Conservation (phyloP, 1,140 invertebrate species). For the Papilio glaucus region DNA sequence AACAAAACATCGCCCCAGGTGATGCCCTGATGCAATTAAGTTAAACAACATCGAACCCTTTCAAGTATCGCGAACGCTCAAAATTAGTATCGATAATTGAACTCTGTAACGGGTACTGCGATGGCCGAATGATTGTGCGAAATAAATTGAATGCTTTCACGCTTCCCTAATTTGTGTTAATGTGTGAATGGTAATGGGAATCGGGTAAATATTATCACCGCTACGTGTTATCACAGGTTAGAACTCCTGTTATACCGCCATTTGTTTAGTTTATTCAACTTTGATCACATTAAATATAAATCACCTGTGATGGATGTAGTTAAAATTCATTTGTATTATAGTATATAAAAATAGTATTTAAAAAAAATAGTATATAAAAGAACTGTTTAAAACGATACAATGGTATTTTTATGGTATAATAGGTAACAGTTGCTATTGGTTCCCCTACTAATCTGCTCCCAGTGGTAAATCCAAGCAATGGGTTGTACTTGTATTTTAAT, state of each 20-base stretch:
- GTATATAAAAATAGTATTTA: too few species aligned
- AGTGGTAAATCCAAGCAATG: too few species aligned
- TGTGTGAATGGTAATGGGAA: neutral
- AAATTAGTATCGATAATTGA: constrained; percentile 29
- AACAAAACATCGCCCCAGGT: constrained; percentile 19
- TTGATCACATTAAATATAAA: too few species aligned
- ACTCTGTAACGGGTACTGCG: neutral
- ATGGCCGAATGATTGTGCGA: constrained; percentile 11
- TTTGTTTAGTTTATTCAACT: too few species aligned
- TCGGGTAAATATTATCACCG: neutral
- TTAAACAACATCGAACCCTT: constrained; percentile 22
- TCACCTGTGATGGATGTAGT: too few species aligned
- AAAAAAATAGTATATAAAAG: too few species aligned
- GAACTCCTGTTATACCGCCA: neutral
- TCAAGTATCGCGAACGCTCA: constrained; percentile 6
- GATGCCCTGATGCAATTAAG: constrained; percentile 5
- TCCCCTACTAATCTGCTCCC: too few species aligned
- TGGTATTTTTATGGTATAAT: too few species aligned
- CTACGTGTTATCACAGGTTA: neutral
- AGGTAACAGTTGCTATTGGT: too few species aligned
- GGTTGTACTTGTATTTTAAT: too few species aligned
- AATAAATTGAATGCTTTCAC: constrained; percentile 27
- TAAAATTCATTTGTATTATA: too few species aligned
- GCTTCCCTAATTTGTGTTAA: constrained; percentile 16
- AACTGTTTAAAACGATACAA: too few species aligned